These are phyloP conservation scores for Chionoecetes opilio DNA, from an alignment of 1,140 invertebrate genomes.

Conservation along the genomic window DNA sequence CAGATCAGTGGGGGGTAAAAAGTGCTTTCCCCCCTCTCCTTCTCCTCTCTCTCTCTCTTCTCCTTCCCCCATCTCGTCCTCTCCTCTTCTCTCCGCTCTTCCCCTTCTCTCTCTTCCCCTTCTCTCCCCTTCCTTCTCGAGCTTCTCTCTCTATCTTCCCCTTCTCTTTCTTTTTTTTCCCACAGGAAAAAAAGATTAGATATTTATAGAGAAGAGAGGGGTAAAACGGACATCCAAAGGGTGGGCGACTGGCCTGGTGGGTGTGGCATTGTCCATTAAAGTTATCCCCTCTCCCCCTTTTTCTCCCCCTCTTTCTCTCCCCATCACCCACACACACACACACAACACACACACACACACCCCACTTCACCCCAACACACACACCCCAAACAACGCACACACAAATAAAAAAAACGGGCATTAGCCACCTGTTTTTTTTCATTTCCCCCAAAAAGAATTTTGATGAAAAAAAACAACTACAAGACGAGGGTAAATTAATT, in stretches of 20 bases:
- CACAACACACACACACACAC: conserved; percentile 2
- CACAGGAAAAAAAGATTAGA: neutral
- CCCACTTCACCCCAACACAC: too few species aligned
- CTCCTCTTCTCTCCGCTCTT: neutral
- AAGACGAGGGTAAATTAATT: neutral
- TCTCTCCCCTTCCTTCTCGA: too few species aligned
- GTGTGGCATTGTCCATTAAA: neutral
- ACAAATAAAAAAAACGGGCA: neutral
- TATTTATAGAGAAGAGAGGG: too few species aligned
- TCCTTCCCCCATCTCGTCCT: neutral
- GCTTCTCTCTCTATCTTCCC: neutral
- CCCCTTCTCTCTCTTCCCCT: neutral
- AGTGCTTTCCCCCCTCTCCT: conserved; percentile 31
- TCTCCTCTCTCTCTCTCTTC: neutral
- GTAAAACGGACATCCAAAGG: neutral
- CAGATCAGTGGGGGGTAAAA: too few species aligned
- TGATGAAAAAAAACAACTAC: neutral
- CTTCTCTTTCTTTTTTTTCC: neutral
- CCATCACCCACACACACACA: neutral
- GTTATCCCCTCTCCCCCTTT: too few species aligned
- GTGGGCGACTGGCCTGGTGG: neutral
- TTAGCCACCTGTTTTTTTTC: neutral
- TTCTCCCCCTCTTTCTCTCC: too few species aligned
- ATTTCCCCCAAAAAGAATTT: neutral
- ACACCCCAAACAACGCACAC: neutral